Evolutionary conservation across 2,797 vertebrate species (phyloP).

Genomic region (Danio kyathit): DNA sequence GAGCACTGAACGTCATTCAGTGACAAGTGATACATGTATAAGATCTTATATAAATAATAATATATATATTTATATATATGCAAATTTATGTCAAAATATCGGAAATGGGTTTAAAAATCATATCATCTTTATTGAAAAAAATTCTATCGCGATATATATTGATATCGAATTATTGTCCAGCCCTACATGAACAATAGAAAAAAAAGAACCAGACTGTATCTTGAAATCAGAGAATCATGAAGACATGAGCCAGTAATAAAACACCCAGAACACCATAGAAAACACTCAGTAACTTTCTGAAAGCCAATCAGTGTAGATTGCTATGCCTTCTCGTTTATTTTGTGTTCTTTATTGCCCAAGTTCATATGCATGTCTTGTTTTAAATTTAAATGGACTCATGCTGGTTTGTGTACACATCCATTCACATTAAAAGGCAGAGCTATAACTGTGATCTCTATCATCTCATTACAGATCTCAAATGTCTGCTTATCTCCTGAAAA

Average conservation of each 20-base stretch:
- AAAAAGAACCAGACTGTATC: background rate
- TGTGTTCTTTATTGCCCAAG: background rate
- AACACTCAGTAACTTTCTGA: background rate
- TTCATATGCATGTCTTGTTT: background rate
- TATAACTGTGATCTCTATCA: background rate
- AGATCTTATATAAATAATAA: too few relatives aligned
- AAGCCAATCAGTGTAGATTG: background rate
- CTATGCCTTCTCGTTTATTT: background rate
- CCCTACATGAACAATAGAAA: background rate
- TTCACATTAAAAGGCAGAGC: conserved; percentile 21
- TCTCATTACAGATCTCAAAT: conserved; percentile 38
- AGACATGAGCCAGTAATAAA: background rate
- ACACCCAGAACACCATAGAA: background rate
- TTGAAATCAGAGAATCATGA: background rate
- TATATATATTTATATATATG: too few relatives aligned
- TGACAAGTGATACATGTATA: too few relatives aligned
- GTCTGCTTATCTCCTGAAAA: conserved; percentile 41
- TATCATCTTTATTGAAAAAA: too few relatives aligned
- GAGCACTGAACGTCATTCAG: too few relatives aligned
- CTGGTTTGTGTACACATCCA: background rate
- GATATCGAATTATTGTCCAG: too few relatives aligned
- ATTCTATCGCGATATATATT: too few relatives aligned
- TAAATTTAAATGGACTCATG: background rate
- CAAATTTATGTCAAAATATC: too few relatives aligned
- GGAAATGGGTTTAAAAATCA: too few relatives aligned